Conservation (phyloP, 2,797 vertebrate genomes). For the Zalophus californianus region DNA sequence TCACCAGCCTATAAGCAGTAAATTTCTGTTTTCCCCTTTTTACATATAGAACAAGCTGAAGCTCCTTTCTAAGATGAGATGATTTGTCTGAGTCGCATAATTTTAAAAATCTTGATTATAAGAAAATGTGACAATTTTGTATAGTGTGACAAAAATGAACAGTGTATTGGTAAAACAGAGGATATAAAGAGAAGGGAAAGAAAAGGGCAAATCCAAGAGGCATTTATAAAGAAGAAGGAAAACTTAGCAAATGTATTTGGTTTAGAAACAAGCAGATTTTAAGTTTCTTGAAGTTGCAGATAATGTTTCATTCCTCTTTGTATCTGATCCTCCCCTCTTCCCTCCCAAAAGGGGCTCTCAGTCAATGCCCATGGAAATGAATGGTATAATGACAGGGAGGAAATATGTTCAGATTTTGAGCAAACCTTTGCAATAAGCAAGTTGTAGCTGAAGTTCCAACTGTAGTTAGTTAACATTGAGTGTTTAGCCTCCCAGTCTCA, state of each 20-base stretch:
- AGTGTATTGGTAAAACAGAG: neutral
- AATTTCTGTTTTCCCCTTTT: neutral
- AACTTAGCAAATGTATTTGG: neutral
- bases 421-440: neutral
- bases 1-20: neutral
- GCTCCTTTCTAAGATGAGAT: neutral
- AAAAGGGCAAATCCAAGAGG: neutral
- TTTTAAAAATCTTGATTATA: neutral
- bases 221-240: neutral
- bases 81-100: neutral
- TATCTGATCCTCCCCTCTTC: neutral
- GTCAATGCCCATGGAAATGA: neutral
- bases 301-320: neutral
- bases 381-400: neutral
- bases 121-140: slow-evolving; percentile 24
- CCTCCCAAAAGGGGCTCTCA: neutral
- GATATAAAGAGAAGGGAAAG: neutral
- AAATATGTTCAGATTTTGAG: neutral
- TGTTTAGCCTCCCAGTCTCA: neutral
- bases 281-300: neutral
- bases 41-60: neutral
- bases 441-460: neutral
- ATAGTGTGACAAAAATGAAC: neutral
- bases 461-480: neutral
- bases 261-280: neutral